Conservation (phyloP, 1,140 invertebrate genomes). For the Eubasilissa regina region DNA sequence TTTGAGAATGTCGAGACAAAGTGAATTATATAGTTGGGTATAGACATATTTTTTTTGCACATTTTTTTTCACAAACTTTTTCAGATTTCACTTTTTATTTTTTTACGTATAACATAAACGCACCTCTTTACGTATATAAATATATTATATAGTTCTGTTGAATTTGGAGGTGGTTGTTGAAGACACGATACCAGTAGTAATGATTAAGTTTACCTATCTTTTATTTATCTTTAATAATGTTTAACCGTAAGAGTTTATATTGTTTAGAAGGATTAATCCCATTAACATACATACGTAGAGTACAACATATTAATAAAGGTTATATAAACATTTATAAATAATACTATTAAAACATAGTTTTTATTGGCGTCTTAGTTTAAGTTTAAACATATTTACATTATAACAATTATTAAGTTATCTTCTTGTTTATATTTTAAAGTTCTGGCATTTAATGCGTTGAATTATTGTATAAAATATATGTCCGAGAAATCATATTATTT, state of each 20-base stretch:
- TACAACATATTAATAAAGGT: constrained; percentile 46
- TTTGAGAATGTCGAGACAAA: constrained; percentile 13
- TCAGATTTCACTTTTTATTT: constrained; percentile 26
- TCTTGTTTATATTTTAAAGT: constrained; percentile 39
- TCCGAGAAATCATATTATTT: constrained; percentile 9
- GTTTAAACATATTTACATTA: constrained; percentile 25
- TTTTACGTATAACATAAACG: constrained; percentile 38
- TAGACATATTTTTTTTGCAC: constrained; percentile 36
- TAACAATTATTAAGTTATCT: constrained; percentile 34
- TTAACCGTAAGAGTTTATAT: constrained; percentile 47
- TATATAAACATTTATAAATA: constrained; percentile 26
- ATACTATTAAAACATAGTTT: constrained; percentile 43
- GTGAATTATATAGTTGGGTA: constrained; percentile 19
- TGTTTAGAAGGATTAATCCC: constrained; percentile 32
- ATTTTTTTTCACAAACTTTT: constrained; percentile 10
- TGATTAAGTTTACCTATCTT: constrained; percentile 41
- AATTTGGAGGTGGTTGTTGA: constrained; percentile 13
- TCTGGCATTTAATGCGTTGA: constrained; percentile 49
- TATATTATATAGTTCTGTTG: constrained; percentile 18
- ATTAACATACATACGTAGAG: constrained; percentile 49
- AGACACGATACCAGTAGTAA: constrained; percentile 52
- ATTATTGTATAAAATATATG: constrained; percentile 21
- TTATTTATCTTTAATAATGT: constrained; percentile 28
- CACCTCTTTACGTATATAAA: constrained; percentile 30
- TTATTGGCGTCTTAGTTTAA: constrained; percentile 33